Percentiles rank a stretch among this genome's conserved stretches.
Evolutionary conservation across 2,113 vertebrate species (phyloP).

Genomic region (Elanoides forficatus): DNA sequence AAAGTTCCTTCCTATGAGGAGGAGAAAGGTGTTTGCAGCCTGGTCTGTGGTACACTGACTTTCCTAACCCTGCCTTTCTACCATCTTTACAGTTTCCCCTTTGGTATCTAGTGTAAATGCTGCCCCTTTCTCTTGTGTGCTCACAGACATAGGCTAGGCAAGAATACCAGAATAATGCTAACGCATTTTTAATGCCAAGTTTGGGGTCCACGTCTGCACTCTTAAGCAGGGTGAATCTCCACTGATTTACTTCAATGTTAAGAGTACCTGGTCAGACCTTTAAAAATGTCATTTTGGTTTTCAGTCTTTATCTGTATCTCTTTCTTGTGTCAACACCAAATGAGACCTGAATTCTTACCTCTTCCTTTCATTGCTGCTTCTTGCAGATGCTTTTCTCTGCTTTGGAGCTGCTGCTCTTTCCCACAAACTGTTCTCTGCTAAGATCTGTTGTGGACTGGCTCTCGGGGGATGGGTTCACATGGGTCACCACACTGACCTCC

Average conservation of each 20-base stretch:
- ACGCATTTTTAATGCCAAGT: background rate
- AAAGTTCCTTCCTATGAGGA: background rate
- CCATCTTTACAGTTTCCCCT: background rate
- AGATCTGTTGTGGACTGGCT: background rate
- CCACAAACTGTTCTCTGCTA: background rate
- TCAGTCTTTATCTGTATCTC: background rate
- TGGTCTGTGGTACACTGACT: background rate
- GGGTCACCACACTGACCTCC: background rate
- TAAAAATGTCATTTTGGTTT: background rate
- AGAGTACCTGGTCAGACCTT: background rate
- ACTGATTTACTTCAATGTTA: background rate
- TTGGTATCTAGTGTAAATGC: background rate
- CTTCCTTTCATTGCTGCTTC: background rate
- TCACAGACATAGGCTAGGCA: background rate
- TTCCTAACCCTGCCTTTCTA: background rate
- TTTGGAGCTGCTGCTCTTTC: background rate
- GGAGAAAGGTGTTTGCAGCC: background rate
- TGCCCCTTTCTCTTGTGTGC: background rate
- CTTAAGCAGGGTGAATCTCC: background rate
- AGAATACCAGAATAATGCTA: background rate
- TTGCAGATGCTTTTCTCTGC: background rate
- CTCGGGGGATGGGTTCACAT: background rate
- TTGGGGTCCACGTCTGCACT: rapidly evolving
- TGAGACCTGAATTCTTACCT: background rate
- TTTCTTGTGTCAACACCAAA: background rate